These are phyloP conservation scores for Eulithis testata DNA, from an alignment of 2,888 invertebrate species.

Conservation along the genomic window DNA sequence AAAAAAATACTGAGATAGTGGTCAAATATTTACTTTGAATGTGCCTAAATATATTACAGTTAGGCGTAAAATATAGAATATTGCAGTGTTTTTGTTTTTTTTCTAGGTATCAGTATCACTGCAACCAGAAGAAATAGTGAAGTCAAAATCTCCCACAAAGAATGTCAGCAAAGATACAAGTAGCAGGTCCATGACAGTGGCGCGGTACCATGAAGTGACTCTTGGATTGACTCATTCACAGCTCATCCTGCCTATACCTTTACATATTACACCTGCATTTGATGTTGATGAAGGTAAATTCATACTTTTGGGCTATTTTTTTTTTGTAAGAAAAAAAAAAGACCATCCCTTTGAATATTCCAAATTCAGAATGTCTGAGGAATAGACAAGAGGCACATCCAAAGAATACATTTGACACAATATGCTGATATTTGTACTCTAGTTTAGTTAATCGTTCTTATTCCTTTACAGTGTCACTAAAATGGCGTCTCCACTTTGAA, in stretches of 20 bases:
- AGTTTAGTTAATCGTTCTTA: no score
- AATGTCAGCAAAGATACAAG: slow-evolving; percentile 75
- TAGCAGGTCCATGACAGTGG: slow-evolving; percentile 89
- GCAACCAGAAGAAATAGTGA: slow-evolving; percentile 94
- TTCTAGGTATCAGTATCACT: slow-evolving; percentile 92
- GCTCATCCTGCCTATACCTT: slow-evolving; percentile 95
- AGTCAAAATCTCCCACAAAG: slow-evolving; percentile 72
- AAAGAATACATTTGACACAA: no score
- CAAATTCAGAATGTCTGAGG: no score
- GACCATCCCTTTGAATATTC: no score
- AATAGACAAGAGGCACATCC: no score
- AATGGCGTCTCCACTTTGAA: slow-evolving; percentile 98
- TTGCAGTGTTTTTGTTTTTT: neutral
- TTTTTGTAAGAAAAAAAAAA: no score
- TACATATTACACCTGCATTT: slow-evolving; percentile 98
- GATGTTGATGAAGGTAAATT: slow-evolving; percentile 91
- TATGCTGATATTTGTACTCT: no score
- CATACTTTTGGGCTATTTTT: neutral
- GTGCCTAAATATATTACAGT: no score
- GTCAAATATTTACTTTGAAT: no score
- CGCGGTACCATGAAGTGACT: slow-evolving; percentile 96
- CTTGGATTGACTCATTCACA: slow-evolving; percentile 94
- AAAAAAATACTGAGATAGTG: no score
- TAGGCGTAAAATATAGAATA: no score
- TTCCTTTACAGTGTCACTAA: slow-evolving; percentile 88